Evolutionary conservation across 1,140 invertebrate genomes (phyloP), one percentile per base, ranked within the genome.

Genomic region (Pseudomyrmex concolor): DNA sequence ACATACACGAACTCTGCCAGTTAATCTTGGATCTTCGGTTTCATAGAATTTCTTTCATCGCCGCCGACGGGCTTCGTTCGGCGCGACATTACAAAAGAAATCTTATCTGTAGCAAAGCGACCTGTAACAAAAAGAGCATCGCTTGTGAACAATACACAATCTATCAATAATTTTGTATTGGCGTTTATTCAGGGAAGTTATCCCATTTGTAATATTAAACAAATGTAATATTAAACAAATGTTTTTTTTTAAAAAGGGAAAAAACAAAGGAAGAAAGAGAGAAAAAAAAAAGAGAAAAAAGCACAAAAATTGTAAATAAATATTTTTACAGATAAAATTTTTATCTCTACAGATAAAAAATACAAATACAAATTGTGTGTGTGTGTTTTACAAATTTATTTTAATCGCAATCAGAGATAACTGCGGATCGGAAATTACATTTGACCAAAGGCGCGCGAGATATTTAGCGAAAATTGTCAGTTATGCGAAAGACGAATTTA

Each of bases 11-110:
- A 83, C 43, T 34, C 4, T 62, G 80, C 15, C 19, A 17, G 10
- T 82, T 82, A 74, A 72, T 45, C 60, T 73, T 63, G 15, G n/a
- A 55, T 73, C 34, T 74, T 55, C 25, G 48, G 34, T 74, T 74
- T 82, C 25, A 13, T 13, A 17, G 8, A 64, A 64, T 55, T 64
- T 63, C 43, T 82, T 74, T 63, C 70, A 25, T 34, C 34, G 9
- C 13, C 25, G 15, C 9, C 15, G 70, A 45, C 48, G 25, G 5
- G 34, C 13, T 45, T 48, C 19, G 48, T 74, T 25, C 17, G 22
- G 50, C 9, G 25, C 34, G 34, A 34, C 34, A 34, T 34, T 34
- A 34, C 34, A 34, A 34, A 5, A 0, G 5, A 34, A 34, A 34
- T 34, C 5, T 34, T 48, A 57, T 19, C 8, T 45, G 48, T 15